A percentile compares a stretch with the other conserved stretches of the same genome.
Conservation (phyloP, 2,113 vertebrate species). For the Bos indicus region DNA sequence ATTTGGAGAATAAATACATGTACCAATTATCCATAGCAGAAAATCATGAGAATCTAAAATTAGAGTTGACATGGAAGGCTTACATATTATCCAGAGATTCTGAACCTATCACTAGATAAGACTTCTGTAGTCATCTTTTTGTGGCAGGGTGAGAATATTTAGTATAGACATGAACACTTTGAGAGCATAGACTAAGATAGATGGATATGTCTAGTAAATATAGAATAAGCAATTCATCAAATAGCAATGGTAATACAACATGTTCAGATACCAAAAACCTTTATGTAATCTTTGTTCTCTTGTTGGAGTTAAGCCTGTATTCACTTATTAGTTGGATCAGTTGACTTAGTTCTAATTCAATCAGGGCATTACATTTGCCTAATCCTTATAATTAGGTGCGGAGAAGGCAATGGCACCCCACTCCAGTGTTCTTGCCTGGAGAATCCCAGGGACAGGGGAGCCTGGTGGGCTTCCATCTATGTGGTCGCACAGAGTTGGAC, state of each 20-base stretch:
- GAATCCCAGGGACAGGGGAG: no score
- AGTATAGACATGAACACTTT: not conserved
- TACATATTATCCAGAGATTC: not conserved
- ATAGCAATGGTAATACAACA: not conserved
- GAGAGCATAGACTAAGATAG: not conserved
- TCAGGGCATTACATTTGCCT: not conserved
- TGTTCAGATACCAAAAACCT: not conserved
- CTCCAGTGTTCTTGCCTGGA: no score
- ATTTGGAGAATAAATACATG: not conserved
- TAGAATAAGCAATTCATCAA: not conserved
- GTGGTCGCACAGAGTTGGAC: no score
- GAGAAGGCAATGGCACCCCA: no score
- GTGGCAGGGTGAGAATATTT: not conserved
- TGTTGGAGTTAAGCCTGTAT: not conserved
- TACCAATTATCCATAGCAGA: not conserved
- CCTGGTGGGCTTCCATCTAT: no score
- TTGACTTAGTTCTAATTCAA: not conserved
- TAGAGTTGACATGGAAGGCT: not conserved
- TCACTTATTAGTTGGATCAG: not conserved
- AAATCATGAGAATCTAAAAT: not conserved
- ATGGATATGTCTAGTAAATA: not conserved
- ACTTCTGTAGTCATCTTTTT: not conserved
- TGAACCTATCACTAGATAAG: not conserved
- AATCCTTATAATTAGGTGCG: not conserved
- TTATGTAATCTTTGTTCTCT: not conserved